A percentile compares a stretch with the other conserved stretches of the same genome.
phyloP scores from a whole-genome alignment of 2,888 invertebrate species.

The Watsonalla cultraria region DNA sequence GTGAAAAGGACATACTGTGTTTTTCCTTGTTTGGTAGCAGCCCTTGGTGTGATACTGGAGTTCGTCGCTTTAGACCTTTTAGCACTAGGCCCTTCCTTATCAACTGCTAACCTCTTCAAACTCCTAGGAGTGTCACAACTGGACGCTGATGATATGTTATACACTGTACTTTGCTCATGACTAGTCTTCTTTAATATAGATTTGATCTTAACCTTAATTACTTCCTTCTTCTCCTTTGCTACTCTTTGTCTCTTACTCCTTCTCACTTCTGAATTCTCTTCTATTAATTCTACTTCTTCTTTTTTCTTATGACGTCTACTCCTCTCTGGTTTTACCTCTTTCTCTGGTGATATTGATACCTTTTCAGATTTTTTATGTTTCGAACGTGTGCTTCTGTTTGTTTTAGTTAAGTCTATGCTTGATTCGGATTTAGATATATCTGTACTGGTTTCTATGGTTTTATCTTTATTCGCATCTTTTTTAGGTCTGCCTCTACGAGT shows the following conservation, averaged over 20 bases:
- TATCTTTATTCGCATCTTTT: not conserved
- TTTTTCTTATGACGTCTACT: constrained; percentile 11
- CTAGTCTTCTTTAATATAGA: constrained; percentile 27
- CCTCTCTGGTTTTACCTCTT: constrained; percentile 10
- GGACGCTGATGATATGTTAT: constrained; percentile 46
- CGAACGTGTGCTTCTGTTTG: constrained; percentile 6
- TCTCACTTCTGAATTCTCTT: constrained; percentile 33
- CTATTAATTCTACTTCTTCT: constrained; percentile 18
- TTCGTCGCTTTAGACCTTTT: constrained; percentile 38
- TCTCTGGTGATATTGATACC: constrained; percentile 11
- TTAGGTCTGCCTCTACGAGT: not conserved
- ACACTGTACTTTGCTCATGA: constrained; percentile 51
- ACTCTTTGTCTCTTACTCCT: constrained; percentile 49
- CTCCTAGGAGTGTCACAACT: constrained; percentile 36
- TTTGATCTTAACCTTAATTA: constrained; percentile 17
- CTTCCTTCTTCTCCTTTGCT: constrained; percentile 24
- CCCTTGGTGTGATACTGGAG: constrained; percentile 23
- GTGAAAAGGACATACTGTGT: constrained; percentile 58
- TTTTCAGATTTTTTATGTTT: constrained; percentile 9
- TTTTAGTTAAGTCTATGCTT: constrained; percentile 10
- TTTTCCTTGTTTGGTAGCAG: constrained; percentile 33
- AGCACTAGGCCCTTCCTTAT: constrained; percentile 30
- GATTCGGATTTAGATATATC: not conserved
- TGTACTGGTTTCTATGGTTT: not conserved
- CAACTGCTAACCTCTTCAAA: constrained; percentile 38